Base-by-base conservation (phyloP, 2,113 vertebrate species). In the Peromyscus californicus region DNA sequence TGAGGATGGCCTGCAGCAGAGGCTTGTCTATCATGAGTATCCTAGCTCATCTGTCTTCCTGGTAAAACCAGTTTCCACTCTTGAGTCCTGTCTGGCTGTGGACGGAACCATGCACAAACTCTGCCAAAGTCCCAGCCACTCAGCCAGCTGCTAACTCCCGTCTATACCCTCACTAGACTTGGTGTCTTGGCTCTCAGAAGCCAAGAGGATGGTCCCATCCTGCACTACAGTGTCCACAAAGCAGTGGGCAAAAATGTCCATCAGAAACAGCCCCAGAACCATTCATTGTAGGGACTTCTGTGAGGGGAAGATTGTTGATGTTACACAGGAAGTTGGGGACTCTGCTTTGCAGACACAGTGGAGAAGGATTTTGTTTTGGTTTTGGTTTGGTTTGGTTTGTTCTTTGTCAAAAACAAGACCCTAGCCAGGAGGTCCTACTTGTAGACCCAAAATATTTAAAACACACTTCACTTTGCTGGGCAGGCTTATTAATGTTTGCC, bases 101-200 rank as follows among this genome's bases (percentile, higher is more conserved):
- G 86, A 91, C 6, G 78, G 80, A 91, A 36, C 57, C 86, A 3
- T 1, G n/a, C 31, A 63, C 5, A 45, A 15, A 0, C 5, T 21
- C 51, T 0, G 0, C 36, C 29, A 11, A 0, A 0, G 48, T 29
- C 57, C 36, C 51, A 74, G 80, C 33, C 4, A 0, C 15, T 9
- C 36, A 1, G 59, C 67, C 94, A 84, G 90, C 45, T 7, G 33
- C 57, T 57, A 24, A 82, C 51, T 48, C 57, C 59, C 79, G 17
- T 0, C 3, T 8, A 17, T 39, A 51, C 42, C 51, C 48, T 70
- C 7, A 0, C 17, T 9, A 45, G 48, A 31, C 67, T 88, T 1
- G 5, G 15, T 48, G 33, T 63, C 3, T 7, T 0, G 4, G 12
- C 87, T 42, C 63, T 69, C 61, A 51, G 61, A 26, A 61, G 7